These are phyloP conservation scores for Baccha elongata DNA, from an alignment of 2,888 invertebrate species.

Conservation along the genomic window DNA sequence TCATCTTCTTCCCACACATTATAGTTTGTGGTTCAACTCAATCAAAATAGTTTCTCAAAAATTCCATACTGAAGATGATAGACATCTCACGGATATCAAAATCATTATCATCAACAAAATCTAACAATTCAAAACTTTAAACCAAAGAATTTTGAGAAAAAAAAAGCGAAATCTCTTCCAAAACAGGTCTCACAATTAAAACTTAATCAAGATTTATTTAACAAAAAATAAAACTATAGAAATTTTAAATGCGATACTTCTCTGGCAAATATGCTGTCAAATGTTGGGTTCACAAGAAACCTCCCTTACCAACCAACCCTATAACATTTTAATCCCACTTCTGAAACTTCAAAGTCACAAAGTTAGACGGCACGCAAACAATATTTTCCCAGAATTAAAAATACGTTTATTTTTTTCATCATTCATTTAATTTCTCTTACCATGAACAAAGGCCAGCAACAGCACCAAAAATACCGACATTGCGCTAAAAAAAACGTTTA, in stretches of 20 bases:
- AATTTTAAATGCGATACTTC: conserved; percentile 16
- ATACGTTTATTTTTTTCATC: background rate
- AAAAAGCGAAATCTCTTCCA: background rate
- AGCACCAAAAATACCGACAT: conserved; percentile 45
- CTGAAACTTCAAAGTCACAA: conserved; percentile 25
- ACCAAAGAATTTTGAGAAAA: background rate
- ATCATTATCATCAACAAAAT: too few relatives aligned
- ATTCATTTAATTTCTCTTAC: conserved; percentile 60
- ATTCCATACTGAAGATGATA: too few relatives aligned
- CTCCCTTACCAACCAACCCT: background rate
- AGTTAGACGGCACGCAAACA: conserved; percentile 1
- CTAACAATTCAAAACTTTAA: background rate
- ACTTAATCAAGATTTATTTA: background rate
- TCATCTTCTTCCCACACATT: too few relatives aligned
- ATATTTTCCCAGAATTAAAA: background rate
- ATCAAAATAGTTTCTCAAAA: too few relatives aligned
- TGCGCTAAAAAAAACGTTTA: conserved; percentile 51
- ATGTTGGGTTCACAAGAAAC: background rate
- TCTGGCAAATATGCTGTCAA: conserved; percentile 21
- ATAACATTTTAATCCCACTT: conserved; percentile 21
- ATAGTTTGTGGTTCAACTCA: too few relatives aligned
- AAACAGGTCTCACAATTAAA: background rate
- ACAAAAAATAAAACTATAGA: background rate
- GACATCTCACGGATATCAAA: too few relatives aligned
- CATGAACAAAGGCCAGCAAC: conserved; percentile 52